phyloP scores from a whole-genome alignment of 2,888 invertebrate genomes.

The Troides aeacus region DNA sequence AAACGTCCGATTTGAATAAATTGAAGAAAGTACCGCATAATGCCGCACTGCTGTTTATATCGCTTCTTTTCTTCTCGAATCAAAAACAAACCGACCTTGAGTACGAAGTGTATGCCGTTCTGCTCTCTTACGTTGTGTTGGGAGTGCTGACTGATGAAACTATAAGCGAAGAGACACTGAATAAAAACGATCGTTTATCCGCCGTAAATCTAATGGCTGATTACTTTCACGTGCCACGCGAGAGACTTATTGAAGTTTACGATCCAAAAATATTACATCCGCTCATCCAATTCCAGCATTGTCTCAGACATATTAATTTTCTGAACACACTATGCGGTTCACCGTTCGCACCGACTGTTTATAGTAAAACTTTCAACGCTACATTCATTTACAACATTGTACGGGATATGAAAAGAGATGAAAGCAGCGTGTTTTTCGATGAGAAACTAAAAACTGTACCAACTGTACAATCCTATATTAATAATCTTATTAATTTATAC shows the following conservation, averaged over 20 bases:
- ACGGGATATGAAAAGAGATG: conserved; percentile 4
- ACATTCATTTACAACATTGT: conserved; percentile 31
- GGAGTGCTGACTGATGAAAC: conserved; percentile 8
- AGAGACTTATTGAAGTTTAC: not conserved
- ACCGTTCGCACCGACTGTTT: conserved; percentile 13
- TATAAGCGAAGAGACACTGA: not conserved
- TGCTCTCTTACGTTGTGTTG: conserved; percentile 27
- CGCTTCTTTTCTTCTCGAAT: conserved; percentile 20
- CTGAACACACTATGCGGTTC: conserved; percentile 32
- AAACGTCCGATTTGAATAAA: not conserved
- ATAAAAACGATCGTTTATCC: not conserved
- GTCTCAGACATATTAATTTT: conserved; percentile 28
- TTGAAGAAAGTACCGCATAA: conserved; percentile 10
- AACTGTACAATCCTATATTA: conserved; percentile 24
- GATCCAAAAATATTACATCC: conserved; percentile 18
- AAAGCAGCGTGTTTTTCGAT: conserved; percentile 20
- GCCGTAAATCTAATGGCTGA: conserved; percentile 8
- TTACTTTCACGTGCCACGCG: conserved; percentile 11
- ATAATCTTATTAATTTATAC: conserved; percentile 22
- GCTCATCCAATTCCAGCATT: conserved; percentile 31
- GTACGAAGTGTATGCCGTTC: conserved; percentile 13
- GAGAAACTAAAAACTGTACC: conserved; percentile 20
- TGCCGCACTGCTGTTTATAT: conserved; percentile 24
- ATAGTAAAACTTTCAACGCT: conserved; percentile 30
- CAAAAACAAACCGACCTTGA: conserved; percentile 2